Conservation (phyloP, 2,113 vertebrate species). For the Fulica atra region DNA sequence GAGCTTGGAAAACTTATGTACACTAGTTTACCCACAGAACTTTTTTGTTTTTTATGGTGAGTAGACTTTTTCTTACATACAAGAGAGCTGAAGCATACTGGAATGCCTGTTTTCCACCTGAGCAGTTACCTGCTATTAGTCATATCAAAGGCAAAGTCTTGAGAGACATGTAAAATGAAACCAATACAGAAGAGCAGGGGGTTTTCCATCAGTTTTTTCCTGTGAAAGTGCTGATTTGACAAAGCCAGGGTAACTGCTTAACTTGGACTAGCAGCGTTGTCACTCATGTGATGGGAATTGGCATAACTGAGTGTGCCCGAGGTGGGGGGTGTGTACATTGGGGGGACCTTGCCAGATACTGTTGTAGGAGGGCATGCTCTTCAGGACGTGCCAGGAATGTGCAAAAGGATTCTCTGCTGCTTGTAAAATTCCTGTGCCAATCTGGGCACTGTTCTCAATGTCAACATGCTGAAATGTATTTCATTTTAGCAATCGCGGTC, state of each 20-base stretch:
- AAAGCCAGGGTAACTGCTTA: not conserved
- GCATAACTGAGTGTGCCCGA: not conserved
- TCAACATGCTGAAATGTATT: not conserved
- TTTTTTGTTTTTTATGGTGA: not conserved
- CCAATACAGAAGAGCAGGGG: not conserved
- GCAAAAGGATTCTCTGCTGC: not conserved
- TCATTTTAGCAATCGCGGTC: not conserved
- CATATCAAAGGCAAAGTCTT: not conserved
- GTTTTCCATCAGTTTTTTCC: not conserved
- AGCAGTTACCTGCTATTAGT: not conserved
- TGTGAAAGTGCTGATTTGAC: not conserved
- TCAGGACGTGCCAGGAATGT: not conserved
- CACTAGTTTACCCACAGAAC: not conserved
- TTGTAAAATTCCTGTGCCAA: not conserved
- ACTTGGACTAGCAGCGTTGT: not conserved
- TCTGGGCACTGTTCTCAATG: not conserved
- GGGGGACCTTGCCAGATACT: not conserved
- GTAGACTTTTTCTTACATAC: not conserved
- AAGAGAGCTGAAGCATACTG: not conserved
- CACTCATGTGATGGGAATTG: not conserved
- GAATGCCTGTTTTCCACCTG: not conserved
- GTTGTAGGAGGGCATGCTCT: not conserved
- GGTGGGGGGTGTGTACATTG: not conserved
- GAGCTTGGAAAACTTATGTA: not conserved
- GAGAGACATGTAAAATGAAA: not conserved